These are phyloP conservation scores for Myrmophylax atrothorax DNA, from an alignment of 2,113 vertebrate genomes.

Conservation along the genomic window DNA sequence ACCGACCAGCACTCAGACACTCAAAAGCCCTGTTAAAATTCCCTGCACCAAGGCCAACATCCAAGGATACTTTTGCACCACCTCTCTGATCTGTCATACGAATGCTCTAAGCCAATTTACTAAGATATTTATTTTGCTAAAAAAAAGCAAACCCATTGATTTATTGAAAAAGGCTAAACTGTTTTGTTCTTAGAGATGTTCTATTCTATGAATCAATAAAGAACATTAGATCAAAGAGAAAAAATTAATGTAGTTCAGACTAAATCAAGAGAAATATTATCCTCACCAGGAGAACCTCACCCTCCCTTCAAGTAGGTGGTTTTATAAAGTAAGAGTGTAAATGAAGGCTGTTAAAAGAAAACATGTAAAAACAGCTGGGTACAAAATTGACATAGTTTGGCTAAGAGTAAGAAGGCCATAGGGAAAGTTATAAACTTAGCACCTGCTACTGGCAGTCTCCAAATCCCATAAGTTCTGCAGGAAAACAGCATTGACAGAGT, in stretches of 20 bases:
- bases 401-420: not conserved
- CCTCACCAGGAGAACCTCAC: not conserved
- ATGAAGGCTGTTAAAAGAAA: conserved; percentile 29
- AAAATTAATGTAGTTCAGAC: not conserved
- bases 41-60: not conserved
- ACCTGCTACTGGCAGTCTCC: conserved; percentile 59
- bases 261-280: not conserved
- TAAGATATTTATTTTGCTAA: not conserved
- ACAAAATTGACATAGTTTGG: conserved; percentile 1
- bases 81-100: not conserved
- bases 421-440: conserved; percentile 64
- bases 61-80: not conserved
- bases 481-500: not conserved
- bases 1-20: not conserved
- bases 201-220: not conserved
- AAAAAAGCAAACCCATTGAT: not conserved
- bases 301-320: conserved; percentile 17
- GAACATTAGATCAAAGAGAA: not conserved
- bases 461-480: conserved; percentile 45
- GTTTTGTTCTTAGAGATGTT: not conserved
- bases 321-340: conserved; percentile 34
- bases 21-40: not conserved
- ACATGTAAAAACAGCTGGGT: conserved; percentile 12
- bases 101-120: not conserved
- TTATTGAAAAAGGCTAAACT: not conserved